Evolutionary conservation across 2,888 invertebrate species (phyloP), one percentile per base, ranked within the genome.

Genomic region (Brachyptera putata): DNA sequence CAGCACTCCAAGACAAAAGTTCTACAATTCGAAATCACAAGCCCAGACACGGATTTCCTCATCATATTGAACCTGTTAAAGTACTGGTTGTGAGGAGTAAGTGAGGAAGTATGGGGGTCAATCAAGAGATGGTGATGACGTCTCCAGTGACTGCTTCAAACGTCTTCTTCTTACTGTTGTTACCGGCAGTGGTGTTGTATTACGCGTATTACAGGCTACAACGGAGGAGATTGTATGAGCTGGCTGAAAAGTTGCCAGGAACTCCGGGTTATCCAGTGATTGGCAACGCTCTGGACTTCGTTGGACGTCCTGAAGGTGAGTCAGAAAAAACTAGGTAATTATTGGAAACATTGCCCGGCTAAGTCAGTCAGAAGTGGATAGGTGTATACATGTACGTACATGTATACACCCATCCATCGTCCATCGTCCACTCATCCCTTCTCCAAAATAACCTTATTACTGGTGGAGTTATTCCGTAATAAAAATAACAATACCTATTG

Each of bases 141-240:
- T 13, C 46, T 41, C 13, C 37, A 13, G 34, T 34, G n/a, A 24
- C 58, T 36, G 58, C 58, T 22, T 36, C 36, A 59, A 24, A 58
- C 55, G 5, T 63, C 56, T 37, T 65, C 62, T 24, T 61, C 56
- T 58, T 68, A 63, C 81, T 91, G n/a, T 75, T 91, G 49, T 73
- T 89, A 18, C 89, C 86, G 39, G 85, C 87, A 0, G 24, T 87
- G 34, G 73, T 84, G 2, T 78, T 91, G 53, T 89, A 84, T 81
- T 85, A 84, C 71, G 77, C 83, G 25, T 91, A 91, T 75, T 91
- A 87, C 85, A 80, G 84, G 50, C 76, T 88, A 68, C 88, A 88
- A 9, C 79, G 88, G n/a, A 79, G 84, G 37, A 85, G 84, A 69
- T 69, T 91, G 71, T 77, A 85, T 63, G 85, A 87, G 69, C 75